Evolutionary conservation across 2,888 invertebrate genomes (phyloP).

Genomic region (Hypselothyrea guttata): DNA sequence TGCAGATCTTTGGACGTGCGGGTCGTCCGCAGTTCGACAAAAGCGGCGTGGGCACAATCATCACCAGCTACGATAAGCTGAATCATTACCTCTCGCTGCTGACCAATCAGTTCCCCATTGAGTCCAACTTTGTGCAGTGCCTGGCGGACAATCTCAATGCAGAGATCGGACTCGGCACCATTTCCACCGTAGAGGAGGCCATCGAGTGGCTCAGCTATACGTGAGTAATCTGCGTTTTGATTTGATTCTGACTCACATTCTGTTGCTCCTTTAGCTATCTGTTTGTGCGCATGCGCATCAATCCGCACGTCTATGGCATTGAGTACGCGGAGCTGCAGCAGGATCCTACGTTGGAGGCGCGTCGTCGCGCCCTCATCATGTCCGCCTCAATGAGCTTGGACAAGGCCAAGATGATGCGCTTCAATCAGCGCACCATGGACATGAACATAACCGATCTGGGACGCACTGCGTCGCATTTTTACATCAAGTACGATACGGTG

Average conservation of each 20-base stretch:
- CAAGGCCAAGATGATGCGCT: conserved; percentile 96
- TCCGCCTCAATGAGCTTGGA: conserved; percentile 93
- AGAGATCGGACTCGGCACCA: conserved; percentile 97
- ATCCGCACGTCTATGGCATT: conserved; percentile 90
- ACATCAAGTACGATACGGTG: conserved; percentile 97
- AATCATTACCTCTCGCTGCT: conserved; percentile 96
- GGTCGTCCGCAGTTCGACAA: conserved; percentile 99
- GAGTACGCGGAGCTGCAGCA: conserved; percentile 86
- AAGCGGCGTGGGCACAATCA: conserved; percentile 96
- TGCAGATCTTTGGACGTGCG: conserved; percentile 99
- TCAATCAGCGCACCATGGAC: conserved; percentile 91
- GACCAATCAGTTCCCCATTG: conserved; percentile 98
- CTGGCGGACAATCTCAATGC: conserved; percentile 98
- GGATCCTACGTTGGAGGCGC: conserved; percentile 90
- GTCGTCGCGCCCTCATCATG: conserved; percentile 90
- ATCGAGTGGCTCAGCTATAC: conserved; percentile 99
- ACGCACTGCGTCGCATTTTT: conserved; percentile 98
- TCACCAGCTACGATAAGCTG: conserved; percentile 95
- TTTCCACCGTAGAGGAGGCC: conserved; percentile 96
- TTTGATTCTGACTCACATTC: neutral
- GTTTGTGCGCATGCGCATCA: conserved; percentile 95
- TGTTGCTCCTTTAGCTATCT: conserved; percentile 84
- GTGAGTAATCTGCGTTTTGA: conserved; percentile 4
- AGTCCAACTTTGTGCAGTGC: conserved; percentile 96
- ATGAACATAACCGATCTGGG: conserved; percentile 92